Evolutionary conservation across 2,113 vertebrate species (phyloP).

Genomic region (Casuarius casuarius): DNA sequence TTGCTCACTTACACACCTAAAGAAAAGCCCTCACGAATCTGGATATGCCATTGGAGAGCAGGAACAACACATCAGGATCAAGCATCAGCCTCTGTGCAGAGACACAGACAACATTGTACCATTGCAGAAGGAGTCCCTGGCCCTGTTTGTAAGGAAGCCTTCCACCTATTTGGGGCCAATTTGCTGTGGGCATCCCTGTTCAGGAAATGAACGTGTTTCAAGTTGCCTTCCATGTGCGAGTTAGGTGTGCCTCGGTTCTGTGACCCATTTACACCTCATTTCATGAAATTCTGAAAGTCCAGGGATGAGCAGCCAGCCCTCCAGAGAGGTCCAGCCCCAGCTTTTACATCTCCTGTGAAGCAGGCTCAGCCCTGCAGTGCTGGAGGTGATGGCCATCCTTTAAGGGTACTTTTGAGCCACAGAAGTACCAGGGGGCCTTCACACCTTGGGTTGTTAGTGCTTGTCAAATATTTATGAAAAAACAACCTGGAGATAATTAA

Average conservation of each 20-base stretch:
- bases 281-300: background rate
- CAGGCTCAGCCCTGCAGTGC: background rate
- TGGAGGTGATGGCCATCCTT: background rate
- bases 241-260: background rate
- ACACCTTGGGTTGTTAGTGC: slow-evolving; percentile 39
- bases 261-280: background rate
- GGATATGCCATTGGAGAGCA: background rate
- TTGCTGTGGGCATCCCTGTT: background rate
- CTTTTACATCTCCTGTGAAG: background rate
- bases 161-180: background rate
- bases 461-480: slow-evolving; percentile 69
- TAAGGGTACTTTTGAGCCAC: background rate
- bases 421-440: slow-evolving; percentile 37
- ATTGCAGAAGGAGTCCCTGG: background rate
- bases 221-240: background rate
- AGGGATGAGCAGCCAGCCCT: background rate
- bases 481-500: slow-evolving; percentile 64
- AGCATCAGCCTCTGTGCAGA: background rate
- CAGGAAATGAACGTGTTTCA: background rate
- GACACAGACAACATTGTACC: background rate
- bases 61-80: background rate
- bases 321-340: background rate
- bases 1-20: background rate
- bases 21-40: background rate
- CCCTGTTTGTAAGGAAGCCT: fast-evolving